A percentile compares a stretch with the other conserved stretches of the same genome.
phyloP scores from a whole-genome alignment of 2,113 vertebrate genomes.

The Microcebus griseorufus region DNA sequence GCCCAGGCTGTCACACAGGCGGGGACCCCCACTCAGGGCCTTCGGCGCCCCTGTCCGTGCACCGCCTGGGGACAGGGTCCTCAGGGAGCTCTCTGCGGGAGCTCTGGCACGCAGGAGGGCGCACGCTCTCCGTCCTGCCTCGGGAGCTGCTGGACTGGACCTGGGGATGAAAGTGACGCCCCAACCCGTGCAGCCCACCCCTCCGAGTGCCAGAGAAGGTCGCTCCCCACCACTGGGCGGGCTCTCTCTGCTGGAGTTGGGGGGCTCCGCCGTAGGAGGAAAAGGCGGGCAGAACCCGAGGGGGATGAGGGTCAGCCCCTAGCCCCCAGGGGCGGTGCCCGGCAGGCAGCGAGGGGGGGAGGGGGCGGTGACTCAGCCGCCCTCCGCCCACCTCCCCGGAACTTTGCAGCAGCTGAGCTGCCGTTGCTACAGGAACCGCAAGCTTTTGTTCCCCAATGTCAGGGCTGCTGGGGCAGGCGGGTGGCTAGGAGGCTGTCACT shows the following conservation, averaged over 20 bases:
- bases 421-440: conserved; percentile 79
- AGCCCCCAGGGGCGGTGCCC: background rate
- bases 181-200: background rate
- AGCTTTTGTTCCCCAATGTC: conserved; percentile 80
- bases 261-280: background rate
- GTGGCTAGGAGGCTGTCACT: conserved; percentile 11
- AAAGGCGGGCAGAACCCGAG: background rate
- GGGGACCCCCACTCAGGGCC: background rate
- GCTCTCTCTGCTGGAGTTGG: background rate
- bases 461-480: conserved; percentile 39
- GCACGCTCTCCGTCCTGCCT: background rate
- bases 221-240: background rate
- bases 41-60: background rate
- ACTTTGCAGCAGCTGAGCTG: conserved; percentile 80
- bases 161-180: background rate
- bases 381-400: conserved; percentile 75
- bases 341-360: background rate
- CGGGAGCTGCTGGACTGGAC: background rate
- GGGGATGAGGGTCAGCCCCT: background rate
- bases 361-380: conserved; percentile 79
- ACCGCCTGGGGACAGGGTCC: background rate
- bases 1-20: background rate
- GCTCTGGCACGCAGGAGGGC: background rate
- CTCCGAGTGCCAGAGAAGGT: background rate
- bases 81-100: background rate